Evolutionary conservation across 2,797 vertebrate species (phyloP), one percentile per base, ranked within the genome.

Genomic region (Myoxocephalus aenaeus): DNA sequence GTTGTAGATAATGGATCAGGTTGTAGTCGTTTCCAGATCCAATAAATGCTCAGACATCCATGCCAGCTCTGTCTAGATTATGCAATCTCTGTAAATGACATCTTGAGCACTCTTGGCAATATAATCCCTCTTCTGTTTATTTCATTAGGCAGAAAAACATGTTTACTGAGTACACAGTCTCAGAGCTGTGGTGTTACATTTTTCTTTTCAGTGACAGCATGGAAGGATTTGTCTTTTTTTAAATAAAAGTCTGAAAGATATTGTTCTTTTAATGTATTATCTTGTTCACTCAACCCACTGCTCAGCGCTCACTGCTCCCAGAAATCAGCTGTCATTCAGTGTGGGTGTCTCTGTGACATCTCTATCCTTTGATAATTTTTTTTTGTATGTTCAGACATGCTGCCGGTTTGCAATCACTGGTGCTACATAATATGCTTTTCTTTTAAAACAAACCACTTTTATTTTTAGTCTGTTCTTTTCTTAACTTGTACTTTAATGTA

Each of bases 61-160:
- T 36, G 46, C 18, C 62, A 38, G 25, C 46, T 42, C 38, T 40
- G 36, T 71, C 63, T 70, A 65, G 12, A 63, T 34, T 53, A 36
- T 71, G 61, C 54, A 61, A 5, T 69, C 65, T 73, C 32, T 48
- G 36, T 50, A 40, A 69, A 75, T 79, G 32, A n/a, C 69, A 27
- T 36, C 70, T 62, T 58, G 20, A 74, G 53, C 34, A 8, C 59
- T 53, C 22, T 34, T 58, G 36, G 71, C 51, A 62, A 36, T 56
- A 38, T 58, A 63, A 62, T 50, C 12, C 40, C 61, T 65, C 61
- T 65, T 59, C 15, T 48, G 6, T 85, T 74, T 61, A 79, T 76
- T 78, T 65, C 69, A 77, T 76, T 38, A 73, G 34, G 54, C 69
- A 81, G 63, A 13, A 76, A 79, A 70, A 50, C 65, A 51, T 32